These are phyloP conservation scores for Hypomecis atomaria DNA, from an alignment of 2,888 invertebrate species.

Conservation along the genomic window DNA sequence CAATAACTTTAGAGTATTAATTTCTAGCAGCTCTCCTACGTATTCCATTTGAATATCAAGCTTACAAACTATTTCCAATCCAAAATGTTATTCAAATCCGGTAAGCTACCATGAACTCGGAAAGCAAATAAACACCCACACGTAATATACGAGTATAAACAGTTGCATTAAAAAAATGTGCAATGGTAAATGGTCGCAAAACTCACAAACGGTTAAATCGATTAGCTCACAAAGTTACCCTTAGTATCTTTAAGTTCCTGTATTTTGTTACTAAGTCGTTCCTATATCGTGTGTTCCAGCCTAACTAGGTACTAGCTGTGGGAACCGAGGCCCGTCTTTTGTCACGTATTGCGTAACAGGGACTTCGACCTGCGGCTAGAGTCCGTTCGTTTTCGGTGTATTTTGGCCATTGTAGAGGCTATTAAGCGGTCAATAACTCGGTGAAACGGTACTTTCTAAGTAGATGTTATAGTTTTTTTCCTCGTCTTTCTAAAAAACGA, in stretches of 20 bases:
- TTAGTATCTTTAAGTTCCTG: neutral
- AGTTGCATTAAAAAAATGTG: too few relatives aligned
- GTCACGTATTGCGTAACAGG: conserved; percentile 36
- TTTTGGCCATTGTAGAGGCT: conserved; percentile 32
- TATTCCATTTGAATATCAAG: too few relatives aligned
- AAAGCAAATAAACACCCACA: too few relatives aligned
- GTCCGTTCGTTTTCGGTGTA: conserved; percentile 19
- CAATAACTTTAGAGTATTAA: too few relatives aligned
- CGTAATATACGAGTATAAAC: too few relatives aligned
- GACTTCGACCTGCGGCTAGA: conserved; percentile 29
- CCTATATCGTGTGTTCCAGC: neutral
- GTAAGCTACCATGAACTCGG: too few relatives aligned
- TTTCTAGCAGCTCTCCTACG: too few relatives aligned
- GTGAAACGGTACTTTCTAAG: conserved; percentile 19
- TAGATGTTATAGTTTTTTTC: neutral
- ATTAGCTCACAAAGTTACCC: too few relatives aligned
- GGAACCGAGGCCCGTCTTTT: conserved; percentile 18
- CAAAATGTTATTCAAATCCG: too few relatives aligned
- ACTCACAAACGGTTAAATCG: too few relatives aligned
- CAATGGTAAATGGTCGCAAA: too few relatives aligned
- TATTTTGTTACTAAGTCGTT: neutral
- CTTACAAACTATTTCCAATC: too few relatives aligned
- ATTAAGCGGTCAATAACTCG: conserved; percentile 36
- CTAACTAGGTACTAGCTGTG: conserved; percentile 10
- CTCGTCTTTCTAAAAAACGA: neutral